Evolutionary conservation across 2,797 vertebrate genomes (phyloP), one percentile per base, ranked within the genome.

Genomic region (Benthosema pterotum): DNA sequence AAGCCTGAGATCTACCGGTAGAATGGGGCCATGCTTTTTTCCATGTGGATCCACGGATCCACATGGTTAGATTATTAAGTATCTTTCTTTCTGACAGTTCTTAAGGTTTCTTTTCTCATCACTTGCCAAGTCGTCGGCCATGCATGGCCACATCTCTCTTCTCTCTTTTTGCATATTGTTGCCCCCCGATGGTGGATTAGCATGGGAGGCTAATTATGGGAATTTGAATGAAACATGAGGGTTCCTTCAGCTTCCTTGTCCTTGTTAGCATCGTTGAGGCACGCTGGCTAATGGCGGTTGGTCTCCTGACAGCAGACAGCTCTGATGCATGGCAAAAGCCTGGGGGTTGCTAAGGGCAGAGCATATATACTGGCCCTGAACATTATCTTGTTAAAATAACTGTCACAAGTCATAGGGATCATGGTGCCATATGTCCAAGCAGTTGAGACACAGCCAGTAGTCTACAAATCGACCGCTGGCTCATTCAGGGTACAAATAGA

Each of bases 341-440:
- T 0, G 28, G 38, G 55, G 60, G 32, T 7, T 38, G 32, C 32
- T 38, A 63, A 11, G 13, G 18, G 16, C 5, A 46, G 50, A 38
- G 32, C 32, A 47, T 17, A 47, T 17, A 17, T 53, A 32, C 4
- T 13, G 46, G 45, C 67, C 52, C 54, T 74, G 42, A 32, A 43
- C 15, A 71, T 79, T 64, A 72, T 67, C 70, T 70, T 70, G 67
- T 76, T 77, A 65, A 85, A 85, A 85, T 73, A 53, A 79, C 73
- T 67, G 76, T 81, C 73, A 79, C 72, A 72, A 22, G 67, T 22
- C 42, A 46, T 53, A 42, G n/a, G 11, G 18, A 16, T 83, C 75
- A 71, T 73, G 79, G 14, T 47, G 15, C 50, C 11, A 11, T 67
- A 64, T 57, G 67, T 66, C 32, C 17, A 59, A 8, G 43, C 52